Evolutionary conservation across 2,113 vertebrate species (phyloP).

Genomic region (Hippocampus zosterae): DNA sequence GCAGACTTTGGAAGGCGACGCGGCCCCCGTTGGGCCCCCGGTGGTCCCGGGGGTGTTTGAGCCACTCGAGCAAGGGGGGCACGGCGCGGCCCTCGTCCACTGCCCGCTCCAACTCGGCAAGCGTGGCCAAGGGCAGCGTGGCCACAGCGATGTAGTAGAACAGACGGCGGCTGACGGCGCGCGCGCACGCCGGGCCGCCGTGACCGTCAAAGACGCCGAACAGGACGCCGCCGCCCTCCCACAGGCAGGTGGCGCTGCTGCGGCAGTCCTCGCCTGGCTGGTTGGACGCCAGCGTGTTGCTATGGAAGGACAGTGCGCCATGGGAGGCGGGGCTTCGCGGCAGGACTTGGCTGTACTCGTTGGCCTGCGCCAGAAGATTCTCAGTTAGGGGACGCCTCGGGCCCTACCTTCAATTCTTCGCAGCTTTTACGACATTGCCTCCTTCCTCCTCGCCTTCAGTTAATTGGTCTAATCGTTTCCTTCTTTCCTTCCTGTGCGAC

Average conservation of each 20-base stretch:
- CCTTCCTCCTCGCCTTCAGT: too few species aligned
- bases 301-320: slow-evolving; percentile 60
- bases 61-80: slow-evolving; percentile 61
- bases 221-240: slow-evolving; percentile 44
- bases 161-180: slow-evolving; percentile 62
- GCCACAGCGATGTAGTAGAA: slow-evolving; percentile 64
- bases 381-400: too few species aligned
- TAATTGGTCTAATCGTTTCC: too few species aligned
- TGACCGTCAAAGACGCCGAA: slow-evolving; percentile 68
- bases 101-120: slow-evolving; percentile 55
- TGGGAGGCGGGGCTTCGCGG: slow-evolving; percentile 45
- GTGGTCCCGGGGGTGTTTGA: slow-evolving; percentile 53
- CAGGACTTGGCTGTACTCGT: slow-evolving; percentile 54
- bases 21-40: slow-evolving; percentile 36
- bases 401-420: too few species aligned
- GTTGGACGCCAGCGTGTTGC: slow-evolving; percentile 63
- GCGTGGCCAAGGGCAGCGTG: slow-evolving; percentile 41
- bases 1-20: slow-evolving; percentile 56
- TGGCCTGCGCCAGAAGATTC: slow-evolving; percentile 29
- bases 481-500: too few species aligned
- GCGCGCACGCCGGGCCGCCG: slow-evolving; percentile 51
- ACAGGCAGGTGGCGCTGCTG: slow-evolving; percentile 62
- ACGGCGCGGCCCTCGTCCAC: slow-evolving; percentile 57
- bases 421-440: too few species aligned
- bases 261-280: slow-evolving; percentile 58